Percentiles rank a stretch among this genome's conserved stretches.
phyloP scores from a whole-genome alignment of 2,113 vertebrate species.

The Sardina pilchardus region DNA sequence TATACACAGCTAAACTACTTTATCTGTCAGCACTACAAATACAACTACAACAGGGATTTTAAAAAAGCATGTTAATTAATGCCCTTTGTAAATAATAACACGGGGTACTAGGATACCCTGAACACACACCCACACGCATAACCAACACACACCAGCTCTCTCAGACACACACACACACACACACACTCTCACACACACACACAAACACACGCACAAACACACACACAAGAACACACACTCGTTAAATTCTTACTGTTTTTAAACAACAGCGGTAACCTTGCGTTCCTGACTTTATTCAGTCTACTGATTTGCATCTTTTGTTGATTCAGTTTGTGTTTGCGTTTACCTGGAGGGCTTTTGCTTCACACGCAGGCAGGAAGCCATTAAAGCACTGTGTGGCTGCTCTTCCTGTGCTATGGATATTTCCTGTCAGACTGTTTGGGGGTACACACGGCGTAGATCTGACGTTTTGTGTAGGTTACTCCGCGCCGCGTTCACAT shows the following conservation, averaged over 20 bases:
- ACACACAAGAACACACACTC: neutral
- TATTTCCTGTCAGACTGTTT: constrained; percentile 15
- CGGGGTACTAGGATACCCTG: neutral
- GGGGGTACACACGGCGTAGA: neutral
- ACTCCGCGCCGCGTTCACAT: neutral
- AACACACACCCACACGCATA: constrained; percentile 9
- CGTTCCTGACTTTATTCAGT: neutral
- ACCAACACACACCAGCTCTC: constrained; percentile 20
- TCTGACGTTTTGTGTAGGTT: neutral
- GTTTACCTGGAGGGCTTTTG: constrained; percentile 14
- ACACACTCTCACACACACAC: neutral
- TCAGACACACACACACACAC: constrained; percentile 13
- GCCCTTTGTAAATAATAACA: constrained; percentile 46
- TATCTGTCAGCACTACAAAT: constrained; percentile 51
- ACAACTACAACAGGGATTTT: constrained; percentile 48
- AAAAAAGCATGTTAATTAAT: constrained; percentile 49
- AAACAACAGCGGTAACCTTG: constrained; percentile 5
- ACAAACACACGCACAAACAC: constrained; percentile 5
- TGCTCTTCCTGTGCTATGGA: constrained; percentile 12
- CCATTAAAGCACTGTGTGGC: neutral
- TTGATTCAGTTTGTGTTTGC: constrained; percentile 31
- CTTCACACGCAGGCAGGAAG: constrained; percentile 6
- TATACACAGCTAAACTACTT: constrained; percentile 49
- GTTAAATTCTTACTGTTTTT: constrained; percentile 17
- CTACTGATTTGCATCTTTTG: constrained; percentile 32